A percentile compares a stretch with the other conserved stretches of the same genome.
phyloP scores from a whole-genome alignment of 2,113 vertebrate genomes.

The Chlorodrepanis virens region DNA sequence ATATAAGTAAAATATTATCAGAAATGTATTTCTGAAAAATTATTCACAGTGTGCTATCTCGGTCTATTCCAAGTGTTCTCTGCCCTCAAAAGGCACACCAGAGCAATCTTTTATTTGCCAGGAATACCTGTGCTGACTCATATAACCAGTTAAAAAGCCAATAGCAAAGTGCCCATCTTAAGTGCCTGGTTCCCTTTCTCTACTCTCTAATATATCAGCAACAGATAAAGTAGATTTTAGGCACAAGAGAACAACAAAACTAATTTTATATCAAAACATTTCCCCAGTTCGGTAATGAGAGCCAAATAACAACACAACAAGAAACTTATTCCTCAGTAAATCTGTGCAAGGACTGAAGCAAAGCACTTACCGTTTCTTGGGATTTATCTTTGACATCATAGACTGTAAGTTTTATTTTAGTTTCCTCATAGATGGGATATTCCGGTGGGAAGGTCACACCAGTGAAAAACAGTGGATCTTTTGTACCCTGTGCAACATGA shows the following conservation, averaged over 20 bases:
- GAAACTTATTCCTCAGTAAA: not conserved
- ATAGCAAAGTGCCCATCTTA: not conserved
- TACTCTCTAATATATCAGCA: not conserved
- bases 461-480: slow-evolving; percentile 93
- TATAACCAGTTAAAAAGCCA: not conserved
- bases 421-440: slow-evolving; percentile 89
- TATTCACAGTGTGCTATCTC: not conserved
- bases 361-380: slow-evolving; percentile 88
- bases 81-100: not conserved
- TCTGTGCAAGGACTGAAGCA: not conserved
- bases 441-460: slow-evolving; percentile 92
- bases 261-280: not conserved
- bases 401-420: slow-evolving; percentile 90
- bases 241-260: not conserved
- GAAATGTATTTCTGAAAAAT: not conserved
- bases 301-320: not conserved
- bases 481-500: slow-evolving; percentile 87
- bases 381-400: slow-evolving; percentile 95
- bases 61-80: not conserved
- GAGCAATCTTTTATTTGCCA: not conserved
- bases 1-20: not conserved
- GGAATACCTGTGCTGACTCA: not conserved
- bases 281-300: not conserved
- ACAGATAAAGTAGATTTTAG: not conserved
- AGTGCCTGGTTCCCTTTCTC: not conserved